Percentiles rank a stretch among this genome's conserved stretches.
Conservation (phyloP, 1,140 invertebrate species). For the Hycleus cichorii region DNA sequence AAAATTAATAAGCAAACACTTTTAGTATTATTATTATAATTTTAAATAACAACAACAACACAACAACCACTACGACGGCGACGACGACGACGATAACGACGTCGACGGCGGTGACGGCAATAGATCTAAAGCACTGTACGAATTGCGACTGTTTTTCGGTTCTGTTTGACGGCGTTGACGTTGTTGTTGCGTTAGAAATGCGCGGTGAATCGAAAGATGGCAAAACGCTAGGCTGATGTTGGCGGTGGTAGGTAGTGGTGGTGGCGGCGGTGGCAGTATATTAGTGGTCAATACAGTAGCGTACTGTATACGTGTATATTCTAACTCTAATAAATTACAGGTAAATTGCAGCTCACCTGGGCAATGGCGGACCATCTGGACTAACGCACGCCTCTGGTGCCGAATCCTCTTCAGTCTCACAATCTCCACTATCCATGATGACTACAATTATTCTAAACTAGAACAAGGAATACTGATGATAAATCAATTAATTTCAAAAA, state of each 20-base stretch:
- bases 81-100: not conserved
- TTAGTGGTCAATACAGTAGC: constrained; percentile 2
- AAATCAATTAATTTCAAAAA: too few relatives aligned
- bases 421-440: constrained; percentile 31
- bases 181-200: not conserved
- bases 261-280: not conserved
- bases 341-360: constrained; percentile 25
- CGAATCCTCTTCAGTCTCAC: constrained; percentile 36
- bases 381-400: constrained; percentile 36
- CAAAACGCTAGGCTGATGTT: not conserved
- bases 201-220: too few relatives aligned
- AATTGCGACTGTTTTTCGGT: not conserved
- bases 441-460: too few relatives aligned
- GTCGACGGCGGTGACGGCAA: too few relatives aligned
- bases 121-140: not conserved
- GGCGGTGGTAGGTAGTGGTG: not conserved
- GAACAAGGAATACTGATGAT: too few relatives aligned
- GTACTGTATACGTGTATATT: not conserved
- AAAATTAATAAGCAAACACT: too few relatives aligned
- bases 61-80: too few relatives aligned
- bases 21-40: too few relatives aligned
- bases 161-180: not conserved
- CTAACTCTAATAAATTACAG: too few relatives aligned
- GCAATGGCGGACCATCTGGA: constrained; percentile 29
- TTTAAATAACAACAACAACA: too few relatives aligned